Percentiles rank a stretch among this genome's conserved stretches.
phyloP scores from a whole-genome alignment of 2,797 vertebrate species.

The Cheirogaleus major region DNA sequence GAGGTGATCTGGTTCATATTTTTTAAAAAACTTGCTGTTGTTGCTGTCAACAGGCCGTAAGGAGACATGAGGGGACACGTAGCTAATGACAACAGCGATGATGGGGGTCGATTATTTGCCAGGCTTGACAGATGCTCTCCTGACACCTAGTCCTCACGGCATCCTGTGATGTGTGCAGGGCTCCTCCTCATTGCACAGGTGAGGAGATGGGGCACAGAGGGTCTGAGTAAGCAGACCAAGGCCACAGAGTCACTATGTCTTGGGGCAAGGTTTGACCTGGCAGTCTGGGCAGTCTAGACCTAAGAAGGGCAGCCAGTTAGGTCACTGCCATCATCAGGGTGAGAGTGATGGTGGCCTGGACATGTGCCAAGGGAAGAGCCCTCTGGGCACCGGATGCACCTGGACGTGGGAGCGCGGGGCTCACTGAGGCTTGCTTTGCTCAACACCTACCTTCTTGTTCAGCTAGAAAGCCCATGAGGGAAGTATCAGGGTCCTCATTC shows the following conservation, averaged over 20 bases:
- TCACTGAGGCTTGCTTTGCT: neutral
- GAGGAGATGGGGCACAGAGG: neutral
- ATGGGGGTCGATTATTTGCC: neutral
- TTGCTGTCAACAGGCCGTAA: neutral
- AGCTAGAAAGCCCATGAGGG: neutral
- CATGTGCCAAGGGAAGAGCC: fast-evolving
- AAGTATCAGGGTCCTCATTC: neutral
- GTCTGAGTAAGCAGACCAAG: no score
- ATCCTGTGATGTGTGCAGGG: neutral
- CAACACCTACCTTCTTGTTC: neutral
- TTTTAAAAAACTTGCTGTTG: neutral
- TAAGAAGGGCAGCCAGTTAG: neutral
- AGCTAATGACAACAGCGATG: no score
- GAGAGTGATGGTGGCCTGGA: neutral
- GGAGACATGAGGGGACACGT: neutral
- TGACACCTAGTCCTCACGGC: neutral
- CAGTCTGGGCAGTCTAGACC: neutral
- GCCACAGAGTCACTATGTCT: neutral
- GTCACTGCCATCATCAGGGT: neutral
- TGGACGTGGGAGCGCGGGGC: fast-evolving
- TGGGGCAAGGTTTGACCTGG: neutral
- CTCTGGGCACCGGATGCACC: neutral
- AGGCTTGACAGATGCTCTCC: neutral
- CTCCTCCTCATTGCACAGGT: neutral
- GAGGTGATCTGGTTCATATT: neutral